A percentile compares a stretch with the other conserved stretches of the same genome.
Evolutionary conservation across 2,797 vertebrate species (phyloP).

Genomic region (Columba guinea): DNA sequence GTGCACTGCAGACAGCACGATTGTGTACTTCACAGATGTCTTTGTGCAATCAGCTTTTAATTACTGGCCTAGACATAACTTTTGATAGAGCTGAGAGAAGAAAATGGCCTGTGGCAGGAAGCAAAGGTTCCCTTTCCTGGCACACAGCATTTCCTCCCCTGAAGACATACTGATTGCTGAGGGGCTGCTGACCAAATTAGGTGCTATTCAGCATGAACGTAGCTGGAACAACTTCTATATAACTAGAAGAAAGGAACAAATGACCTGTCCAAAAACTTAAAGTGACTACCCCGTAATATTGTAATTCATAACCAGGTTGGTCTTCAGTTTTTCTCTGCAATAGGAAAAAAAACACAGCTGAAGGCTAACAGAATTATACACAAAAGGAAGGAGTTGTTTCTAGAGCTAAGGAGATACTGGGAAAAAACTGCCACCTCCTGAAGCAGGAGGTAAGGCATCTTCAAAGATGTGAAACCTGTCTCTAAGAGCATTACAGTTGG

Average conservation of each 20-base stretch:
- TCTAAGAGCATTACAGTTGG: background rate
- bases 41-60: background rate
- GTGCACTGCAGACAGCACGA: background rate
- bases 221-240: background rate
- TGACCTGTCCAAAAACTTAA: background rate
- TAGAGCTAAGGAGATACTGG: background rate
- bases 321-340: background rate
- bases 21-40: slow-evolving; percentile 4
- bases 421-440: background rate
- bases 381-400: background rate
- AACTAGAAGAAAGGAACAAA: slow-evolving; percentile 23
- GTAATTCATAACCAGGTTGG: background rate
- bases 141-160: background rate
- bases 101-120: background rate
- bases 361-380: background rate
- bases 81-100: background rate
- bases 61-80: background rate
- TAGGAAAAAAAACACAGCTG: background rate
- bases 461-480: background rate
- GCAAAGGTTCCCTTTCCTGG: background rate
- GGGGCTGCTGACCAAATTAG: background rate
- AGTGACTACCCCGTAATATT: background rate
- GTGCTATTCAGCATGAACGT: background rate
- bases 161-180: background rate
- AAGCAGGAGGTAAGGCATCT: background rate